A percentile compares a stretch with the other conserved stretches of the same genome.
Evolutionary conservation across 2,113 vertebrate species (phyloP).

Genomic region (Corythoichthys haematopterus): DNA sequence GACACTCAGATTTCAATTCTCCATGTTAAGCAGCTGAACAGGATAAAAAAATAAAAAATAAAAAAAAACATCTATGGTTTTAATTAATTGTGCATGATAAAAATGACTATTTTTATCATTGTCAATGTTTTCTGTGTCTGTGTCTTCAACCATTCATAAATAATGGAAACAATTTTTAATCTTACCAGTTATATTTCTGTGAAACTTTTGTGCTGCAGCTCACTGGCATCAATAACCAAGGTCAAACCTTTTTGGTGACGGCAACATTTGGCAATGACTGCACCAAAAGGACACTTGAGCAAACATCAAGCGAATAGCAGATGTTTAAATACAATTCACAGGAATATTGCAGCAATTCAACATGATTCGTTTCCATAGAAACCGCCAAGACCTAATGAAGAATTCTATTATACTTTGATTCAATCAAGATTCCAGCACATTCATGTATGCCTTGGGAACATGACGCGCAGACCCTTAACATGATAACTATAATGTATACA

Average conservation of each 20-base stretch:
- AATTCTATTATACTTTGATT: conserved; percentile 40
- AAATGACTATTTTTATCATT: no score
- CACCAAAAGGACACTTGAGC: neutral
- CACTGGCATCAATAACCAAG: neutral
- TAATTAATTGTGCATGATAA: no score
- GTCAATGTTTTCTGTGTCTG: no score
- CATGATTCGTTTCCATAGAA: conserved; percentile 44
- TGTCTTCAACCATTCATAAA: neutral
- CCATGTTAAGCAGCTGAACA: no score
- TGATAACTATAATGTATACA: neutral
- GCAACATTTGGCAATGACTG: neutral
- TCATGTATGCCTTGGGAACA: neutral
- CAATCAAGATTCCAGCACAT: conserved; percentile 32
- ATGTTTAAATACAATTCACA: neutral
- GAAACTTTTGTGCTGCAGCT: neutral
- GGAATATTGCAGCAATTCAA: neutral
- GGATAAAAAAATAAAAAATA: no score
- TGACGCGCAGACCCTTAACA: neutral
- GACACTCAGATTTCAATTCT: no score
- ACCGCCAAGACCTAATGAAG: conserved; percentile 37
- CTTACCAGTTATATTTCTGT: neutral
- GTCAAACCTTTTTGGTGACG: neutral
- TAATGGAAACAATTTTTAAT: neutral
- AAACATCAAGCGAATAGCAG: neutral
- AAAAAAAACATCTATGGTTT: no score